Base-by-base conservation (phyloP, 1,140 invertebrate species). In the Heterodera schachtii region DNA sequence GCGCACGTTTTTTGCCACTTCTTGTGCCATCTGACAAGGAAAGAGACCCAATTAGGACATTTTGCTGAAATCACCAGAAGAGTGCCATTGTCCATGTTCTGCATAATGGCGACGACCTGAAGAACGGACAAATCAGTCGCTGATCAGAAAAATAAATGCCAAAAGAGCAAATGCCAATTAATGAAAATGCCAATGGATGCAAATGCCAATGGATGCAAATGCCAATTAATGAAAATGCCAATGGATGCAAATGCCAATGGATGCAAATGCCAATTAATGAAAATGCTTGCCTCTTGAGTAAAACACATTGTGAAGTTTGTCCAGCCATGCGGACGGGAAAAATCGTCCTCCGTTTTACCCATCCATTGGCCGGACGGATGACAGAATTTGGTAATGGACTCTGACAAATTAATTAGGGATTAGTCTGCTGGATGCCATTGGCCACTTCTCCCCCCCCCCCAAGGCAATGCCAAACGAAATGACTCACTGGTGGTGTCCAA, bases 261-360 rank as follows among this genome's bases (percentile, higher is more conserved):
- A 43, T 60, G 57, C 11, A 11, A 19, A 60, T 49, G 47, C 47
- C 57, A n/a, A 52, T 52, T 64, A 19, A 11, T 19, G 13, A 13
- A 60, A 71, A 2, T n/a, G 44, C 69, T 41, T 71, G 69, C 69
- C 88, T 95, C 93, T 1, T 93, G 92, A 2, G 94, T 93, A 87
- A 94, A 94, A 87, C 95, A 96, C 0, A 93, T 92, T 0, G 93
- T 94, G 88, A 95, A 96, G 90, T 96, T 95, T 6, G 95, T 95
- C 93, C 94, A 96, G 1, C 95, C 95, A 7, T 91, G 91, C 2
- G 88, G 86, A 67, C 86, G 87, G 76, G 87, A 87, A 67, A 90
- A 90, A 57, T 89, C 90, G 66, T 78, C 73, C 31, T 84, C 89
- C 5, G 81, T 80, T 0, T 90, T 87, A 0, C 92, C 92, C 82